Evolutionary conservation across 2,888 invertebrate species (phyloP).

Genomic region (Meteorus colon): DNA sequence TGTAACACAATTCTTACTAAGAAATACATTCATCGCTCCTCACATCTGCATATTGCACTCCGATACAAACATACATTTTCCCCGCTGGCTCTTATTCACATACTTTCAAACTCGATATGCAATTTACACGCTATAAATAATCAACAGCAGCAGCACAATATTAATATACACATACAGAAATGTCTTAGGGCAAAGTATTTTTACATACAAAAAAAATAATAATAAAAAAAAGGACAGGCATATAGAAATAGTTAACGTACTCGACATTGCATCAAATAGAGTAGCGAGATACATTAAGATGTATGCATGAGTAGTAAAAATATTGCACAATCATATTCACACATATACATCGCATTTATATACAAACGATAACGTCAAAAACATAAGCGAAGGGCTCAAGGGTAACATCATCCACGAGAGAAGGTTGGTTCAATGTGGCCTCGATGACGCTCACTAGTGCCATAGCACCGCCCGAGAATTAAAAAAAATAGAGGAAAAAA

Average conservation of each 20-base stretch:
- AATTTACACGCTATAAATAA: constrained; percentile 19
- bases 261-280: constrained; percentile 13
- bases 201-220: not conserved
- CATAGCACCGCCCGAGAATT: constrained; percentile 56
- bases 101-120: constrained; percentile 18
- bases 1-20: too few relatives aligned
- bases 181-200: not conserved
- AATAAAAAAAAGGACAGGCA: not conserved
- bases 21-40: too few relatives aligned
- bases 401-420: constrained; percentile 19
- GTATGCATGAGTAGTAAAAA: not conserved
- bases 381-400: constrained; percentile 25
- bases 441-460: constrained; percentile 40
- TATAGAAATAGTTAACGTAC: not conserved
- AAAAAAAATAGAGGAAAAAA: constrained; percentile 55
- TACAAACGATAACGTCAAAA: constrained; percentile 4
- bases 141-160: not conserved
- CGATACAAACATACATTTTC: not conserved
- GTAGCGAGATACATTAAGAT: constrained; percentile 16
- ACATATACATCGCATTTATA: constrained; percentile 15
- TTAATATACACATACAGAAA: constrained; percentile 7
- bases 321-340: not conserved
- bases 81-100: not conserved
- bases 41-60: too few relatives aligned
- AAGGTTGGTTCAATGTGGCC: constrained; percentile 32